These are phyloP conservation scores for Apotomis capreana DNA, from an alignment of 2,888 invertebrate species.

Conservation along the genomic window DNA sequence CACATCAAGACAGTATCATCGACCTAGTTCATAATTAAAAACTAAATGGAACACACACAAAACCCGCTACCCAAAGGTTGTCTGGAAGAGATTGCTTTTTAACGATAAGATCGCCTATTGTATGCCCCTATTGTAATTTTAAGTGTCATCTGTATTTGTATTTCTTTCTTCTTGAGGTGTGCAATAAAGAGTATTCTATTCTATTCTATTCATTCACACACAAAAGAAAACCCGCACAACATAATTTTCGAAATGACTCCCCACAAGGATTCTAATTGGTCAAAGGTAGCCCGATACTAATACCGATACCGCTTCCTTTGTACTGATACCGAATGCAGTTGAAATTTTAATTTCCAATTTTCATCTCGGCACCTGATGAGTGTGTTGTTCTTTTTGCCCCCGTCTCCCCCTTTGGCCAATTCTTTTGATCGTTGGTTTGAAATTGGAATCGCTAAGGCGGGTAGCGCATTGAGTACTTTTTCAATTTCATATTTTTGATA, in stretches of 20 bases:
- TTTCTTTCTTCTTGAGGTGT: too few species aligned
- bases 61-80: too few species aligned
- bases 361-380: slow-evolving; percentile 51
- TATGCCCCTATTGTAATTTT: too few species aligned
- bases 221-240: neutral
- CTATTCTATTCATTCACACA: too few species aligned
- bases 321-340: slow-evolving; percentile 51
- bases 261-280: slow-evolving; percentile 59
- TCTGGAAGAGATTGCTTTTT: too few species aligned
- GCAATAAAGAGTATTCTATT: too few species aligned
- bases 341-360: slow-evolving; percentile 72
- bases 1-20: too few species aligned
- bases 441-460: slow-evolving; percentile 45
- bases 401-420: slow-evolving; percentile 36
- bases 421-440: slow-evolving; percentile 49
- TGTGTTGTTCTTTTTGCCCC: slow-evolving; percentile 48
- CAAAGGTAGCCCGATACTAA: slow-evolving; percentile 62
- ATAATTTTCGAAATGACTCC: slow-evolving; percentile 20
- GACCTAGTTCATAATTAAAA: too few species aligned
- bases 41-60: too few species aligned
- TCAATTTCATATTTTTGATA: neutral
- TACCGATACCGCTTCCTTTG: slow-evolving; percentile 47
- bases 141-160: too few species aligned
- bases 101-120: too few species aligned
- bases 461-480: slow-evolving; percentile 41